Percentiles rank a stretch among this genome's conserved stretches.
These are phyloP conservation scores for Hydropsyche betteni DNA, from an alignment of 2,888 invertebrate genomes.

Conservation along the genomic window DNA sequence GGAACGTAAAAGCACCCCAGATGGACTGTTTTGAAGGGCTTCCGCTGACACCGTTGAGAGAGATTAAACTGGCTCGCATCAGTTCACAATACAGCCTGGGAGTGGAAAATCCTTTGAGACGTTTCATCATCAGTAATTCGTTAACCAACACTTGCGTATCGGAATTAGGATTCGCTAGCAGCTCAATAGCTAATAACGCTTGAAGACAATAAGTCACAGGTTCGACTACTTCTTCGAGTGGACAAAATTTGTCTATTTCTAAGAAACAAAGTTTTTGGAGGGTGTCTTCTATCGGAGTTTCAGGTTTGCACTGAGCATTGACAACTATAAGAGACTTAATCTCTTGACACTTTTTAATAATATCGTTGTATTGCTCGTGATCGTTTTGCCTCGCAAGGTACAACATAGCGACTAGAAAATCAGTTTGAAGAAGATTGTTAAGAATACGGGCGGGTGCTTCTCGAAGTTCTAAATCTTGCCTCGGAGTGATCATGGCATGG, in stretches of 20 bases:
- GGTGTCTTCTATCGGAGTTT: slow-evolving; percentile 68
- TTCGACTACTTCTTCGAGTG: slow-evolving; percentile 67
- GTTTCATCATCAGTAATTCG: slow-evolving; percentile 84
- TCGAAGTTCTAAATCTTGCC: slow-evolving; percentile 70
- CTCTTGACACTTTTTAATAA: slow-evolving; percentile 81
- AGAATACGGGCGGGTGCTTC: slow-evolving; percentile 76
- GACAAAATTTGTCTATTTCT: slow-evolving; percentile 70
- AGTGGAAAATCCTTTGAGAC: slow-evolving; percentile 83
- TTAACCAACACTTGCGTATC: slow-evolving; percentile 83
- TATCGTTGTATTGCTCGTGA: slow-evolving; percentile 70
- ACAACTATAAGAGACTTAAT: slow-evolving; percentile 71
- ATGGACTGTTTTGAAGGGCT: slow-evolving; percentile 83
- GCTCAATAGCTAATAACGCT: slow-evolving; percentile 84
- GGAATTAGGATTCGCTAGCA: slow-evolving; percentile 84
- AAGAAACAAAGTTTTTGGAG: slow-evolving; percentile 70
- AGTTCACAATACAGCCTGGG: slow-evolving; percentile 88
- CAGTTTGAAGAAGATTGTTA: slow-evolving; percentile 73
- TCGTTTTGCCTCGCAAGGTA: slow-evolving; percentile 85
- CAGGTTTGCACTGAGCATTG: slow-evolving; percentile 67
- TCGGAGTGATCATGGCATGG: slow-evolving; percentile 62
- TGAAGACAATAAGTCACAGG: slow-evolving; percentile 79
- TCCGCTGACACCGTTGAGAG: slow-evolving; percentile 86
- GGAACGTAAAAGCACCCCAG: slow-evolving; percentile 94
- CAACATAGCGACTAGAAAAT: slow-evolving; percentile 83
- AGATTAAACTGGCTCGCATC: slow-evolving; percentile 87